These are phyloP conservation scores for Cromileptes altivelis DNA, from an alignment of 2,113 vertebrate species.

Conservation along the genomic window DNA sequence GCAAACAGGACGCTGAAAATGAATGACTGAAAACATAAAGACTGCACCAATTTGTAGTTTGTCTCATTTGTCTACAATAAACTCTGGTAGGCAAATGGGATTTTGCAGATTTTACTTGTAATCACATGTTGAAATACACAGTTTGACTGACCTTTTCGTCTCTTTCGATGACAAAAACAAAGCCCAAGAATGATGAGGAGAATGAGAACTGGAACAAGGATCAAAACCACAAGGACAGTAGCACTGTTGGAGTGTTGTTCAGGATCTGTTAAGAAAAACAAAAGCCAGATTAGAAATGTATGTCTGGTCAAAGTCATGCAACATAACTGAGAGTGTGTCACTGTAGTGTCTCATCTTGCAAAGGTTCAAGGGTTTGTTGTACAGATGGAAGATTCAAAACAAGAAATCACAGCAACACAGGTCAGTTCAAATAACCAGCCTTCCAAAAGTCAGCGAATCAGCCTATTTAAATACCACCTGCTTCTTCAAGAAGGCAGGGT, in stretches of 20 bases:
- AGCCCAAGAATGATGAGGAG: accelerated
- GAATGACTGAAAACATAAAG: background rate
- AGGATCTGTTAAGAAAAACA: background rate
- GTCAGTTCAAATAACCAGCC: no score
- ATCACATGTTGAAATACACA: no score
- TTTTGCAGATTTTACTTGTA: no score
- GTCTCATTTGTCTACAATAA: background rate
- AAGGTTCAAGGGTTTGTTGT: no score
- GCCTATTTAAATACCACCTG: no score
- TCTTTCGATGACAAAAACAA: accelerated
- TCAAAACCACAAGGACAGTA: accelerated
- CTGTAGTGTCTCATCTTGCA: background rate
- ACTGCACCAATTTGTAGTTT: background rate
- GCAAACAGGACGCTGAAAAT: no score
- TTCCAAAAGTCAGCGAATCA: no score
- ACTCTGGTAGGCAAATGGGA: no score
- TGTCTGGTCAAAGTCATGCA: background rate
- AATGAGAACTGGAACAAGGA: no score
- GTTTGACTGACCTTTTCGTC: background rate
- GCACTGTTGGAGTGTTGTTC: accelerated
- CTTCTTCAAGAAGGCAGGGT: no score
- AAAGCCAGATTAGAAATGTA: background rate
- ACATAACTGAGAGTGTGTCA: background rate
- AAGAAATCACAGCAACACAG: no score
- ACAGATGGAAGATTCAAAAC: no score